Conservation (phyloP, 2,797 vertebrate species). For the Rhabdomys pumilio region DNA sequence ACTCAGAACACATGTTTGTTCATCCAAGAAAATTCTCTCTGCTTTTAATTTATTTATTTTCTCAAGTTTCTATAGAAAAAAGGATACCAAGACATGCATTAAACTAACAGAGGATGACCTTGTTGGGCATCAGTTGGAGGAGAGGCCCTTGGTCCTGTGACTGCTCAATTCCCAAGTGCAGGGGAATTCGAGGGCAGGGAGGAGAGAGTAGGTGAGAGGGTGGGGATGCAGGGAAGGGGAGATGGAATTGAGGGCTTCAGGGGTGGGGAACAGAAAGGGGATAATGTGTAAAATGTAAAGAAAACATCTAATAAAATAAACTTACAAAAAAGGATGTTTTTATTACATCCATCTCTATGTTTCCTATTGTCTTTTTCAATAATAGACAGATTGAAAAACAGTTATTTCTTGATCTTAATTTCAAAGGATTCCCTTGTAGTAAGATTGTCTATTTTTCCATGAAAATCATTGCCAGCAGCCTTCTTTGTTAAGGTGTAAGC, state of each 20-base stretch:
- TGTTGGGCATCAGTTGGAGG: no score
- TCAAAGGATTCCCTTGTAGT: background rate
- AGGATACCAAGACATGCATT: background rate
- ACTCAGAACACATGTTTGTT: background rate
- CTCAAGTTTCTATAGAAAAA: background rate
- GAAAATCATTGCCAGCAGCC: background rate
- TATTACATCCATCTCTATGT: no score
- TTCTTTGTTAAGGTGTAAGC: background rate
- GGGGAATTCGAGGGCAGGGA: no score
- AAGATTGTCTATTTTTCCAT: background rate
- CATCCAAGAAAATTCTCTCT: background rate
- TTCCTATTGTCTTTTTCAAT: background rate
- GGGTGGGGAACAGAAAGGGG: no score
- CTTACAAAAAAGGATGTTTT: background rate
- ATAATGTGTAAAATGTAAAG: no score
- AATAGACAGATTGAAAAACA: background rate
- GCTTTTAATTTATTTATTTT: no score
- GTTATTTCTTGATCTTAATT: background rate
- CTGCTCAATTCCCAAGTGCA: no score
- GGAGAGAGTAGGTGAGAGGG: no score
- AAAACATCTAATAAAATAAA: no score
- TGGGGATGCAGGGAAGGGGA: no score
- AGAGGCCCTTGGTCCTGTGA: no score
- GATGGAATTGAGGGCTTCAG: no score
- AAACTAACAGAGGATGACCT: background rate